Conservation (phyloP, 1,140 invertebrate species). For the Hyphantria cunea region DNA sequence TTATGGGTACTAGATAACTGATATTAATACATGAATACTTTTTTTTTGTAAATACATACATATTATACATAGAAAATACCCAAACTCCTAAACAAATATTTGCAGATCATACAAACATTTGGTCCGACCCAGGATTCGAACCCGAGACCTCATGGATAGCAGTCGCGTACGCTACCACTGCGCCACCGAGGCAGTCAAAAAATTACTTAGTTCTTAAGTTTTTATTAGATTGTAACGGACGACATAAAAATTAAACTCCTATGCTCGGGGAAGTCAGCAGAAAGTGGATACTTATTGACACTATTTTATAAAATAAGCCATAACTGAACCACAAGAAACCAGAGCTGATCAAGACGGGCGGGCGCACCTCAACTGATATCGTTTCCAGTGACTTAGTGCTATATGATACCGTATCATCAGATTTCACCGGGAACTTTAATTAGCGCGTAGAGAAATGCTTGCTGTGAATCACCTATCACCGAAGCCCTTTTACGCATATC, state of each 20-base stretch:
- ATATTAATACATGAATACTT: too few relatives aligned
- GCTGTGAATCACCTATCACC: slow-evolving; percentile 22
- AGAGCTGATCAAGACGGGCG: slow-evolving; percentile 35
- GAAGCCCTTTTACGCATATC: neutral
- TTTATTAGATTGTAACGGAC: too few relatives aligned
- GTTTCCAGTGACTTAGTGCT: slow-evolving; percentile 61
- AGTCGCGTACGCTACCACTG: too few relatives aligned
- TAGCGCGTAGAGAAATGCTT: slow-evolving; percentile 54
- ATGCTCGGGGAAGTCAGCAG: slow-evolving; percentile 32
- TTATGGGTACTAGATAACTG: too few relatives aligned
- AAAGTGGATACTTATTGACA: slow-evolving; percentile 35
- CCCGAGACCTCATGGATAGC: too few relatives aligned
- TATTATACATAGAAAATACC: too few relatives aligned
- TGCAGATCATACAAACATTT: too few relatives aligned
- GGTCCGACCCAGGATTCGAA: too few relatives aligned
- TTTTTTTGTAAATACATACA: too few relatives aligned
- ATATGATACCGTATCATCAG: slow-evolving; percentile 57
- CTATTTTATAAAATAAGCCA: slow-evolving; percentile 41
- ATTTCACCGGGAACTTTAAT: slow-evolving; percentile 56
- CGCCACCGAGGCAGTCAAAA: too few relatives aligned
- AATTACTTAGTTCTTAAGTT: too few relatives aligned
- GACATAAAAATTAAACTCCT: neutral
- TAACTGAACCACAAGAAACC: slow-evolving; percentile 53
- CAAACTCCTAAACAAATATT: too few relatives aligned
- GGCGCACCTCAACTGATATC: slow-evolving; percentile 36